phyloP scores from a whole-genome alignment of 2,113 vertebrate species.

The Python bivittatus region DNA sequence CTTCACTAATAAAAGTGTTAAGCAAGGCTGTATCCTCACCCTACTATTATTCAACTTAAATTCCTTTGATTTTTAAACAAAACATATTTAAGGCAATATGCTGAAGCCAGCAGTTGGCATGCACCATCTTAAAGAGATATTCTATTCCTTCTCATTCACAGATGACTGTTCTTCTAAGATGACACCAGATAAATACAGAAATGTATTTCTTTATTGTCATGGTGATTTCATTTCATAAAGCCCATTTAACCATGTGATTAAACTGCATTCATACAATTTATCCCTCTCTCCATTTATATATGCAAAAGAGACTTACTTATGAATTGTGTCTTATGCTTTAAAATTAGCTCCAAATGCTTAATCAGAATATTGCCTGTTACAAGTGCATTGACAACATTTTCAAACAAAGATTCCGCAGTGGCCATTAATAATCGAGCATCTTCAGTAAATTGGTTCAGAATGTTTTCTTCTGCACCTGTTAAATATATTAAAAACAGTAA shows the following conservation, averaged over 20 bases:
- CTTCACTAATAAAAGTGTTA: too few species aligned
- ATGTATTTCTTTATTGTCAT: background rate
- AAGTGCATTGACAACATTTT: conserved; percentile 48
- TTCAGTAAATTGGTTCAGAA: conserved; percentile 70
- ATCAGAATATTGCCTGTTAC: conserved; percentile 66
- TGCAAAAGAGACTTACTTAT: conserved; percentile 71
- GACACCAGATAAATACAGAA: background rate
- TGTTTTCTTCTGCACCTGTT: conserved; percentile 70
- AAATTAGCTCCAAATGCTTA: conserved; percentile 74
- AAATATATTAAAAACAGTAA: conserved; percentile 23
- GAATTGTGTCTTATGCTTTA: conserved; percentile 62
- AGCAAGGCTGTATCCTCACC: too few species aligned
- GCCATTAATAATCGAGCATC: conserved; percentile 74
- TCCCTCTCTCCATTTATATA: background rate
- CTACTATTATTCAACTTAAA: too few species aligned
- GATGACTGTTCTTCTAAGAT: background rate
- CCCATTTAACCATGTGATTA: background rate
- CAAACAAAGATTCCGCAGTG: conserved; percentile 70
- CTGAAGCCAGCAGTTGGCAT: too few species aligned
- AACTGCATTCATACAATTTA: background rate
- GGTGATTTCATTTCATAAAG: background rate
- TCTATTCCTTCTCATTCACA: too few species aligned
- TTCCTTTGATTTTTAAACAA: too few species aligned
- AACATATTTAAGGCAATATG: too few species aligned
- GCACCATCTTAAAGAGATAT: too few species aligned